phyloP scores from a whole-genome alignment of 2,113 vertebrate genomes.

The Urocitellus parryii region DNA sequence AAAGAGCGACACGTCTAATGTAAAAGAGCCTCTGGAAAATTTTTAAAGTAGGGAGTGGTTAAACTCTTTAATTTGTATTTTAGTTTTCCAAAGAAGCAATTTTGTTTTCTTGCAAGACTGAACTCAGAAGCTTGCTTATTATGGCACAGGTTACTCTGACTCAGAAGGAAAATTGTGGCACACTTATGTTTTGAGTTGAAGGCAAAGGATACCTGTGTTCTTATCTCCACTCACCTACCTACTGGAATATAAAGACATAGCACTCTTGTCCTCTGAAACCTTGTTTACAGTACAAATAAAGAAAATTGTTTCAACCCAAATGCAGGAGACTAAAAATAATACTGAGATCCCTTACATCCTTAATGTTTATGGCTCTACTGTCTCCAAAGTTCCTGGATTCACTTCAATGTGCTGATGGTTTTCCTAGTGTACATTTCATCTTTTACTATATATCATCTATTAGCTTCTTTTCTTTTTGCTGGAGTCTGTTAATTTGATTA shows the following conservation, averaged over 20 bases:
- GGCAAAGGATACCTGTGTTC: neutral
- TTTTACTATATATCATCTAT: neutral
- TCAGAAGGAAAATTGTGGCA: neutral
- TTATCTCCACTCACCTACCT: neutral
- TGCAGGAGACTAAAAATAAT: neutral
- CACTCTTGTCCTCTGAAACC: neutral
- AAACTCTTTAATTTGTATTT: neutral
- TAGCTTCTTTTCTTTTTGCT: neutral
- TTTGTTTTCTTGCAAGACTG: neutral
- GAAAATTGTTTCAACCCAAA: neutral
- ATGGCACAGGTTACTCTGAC: neutral
- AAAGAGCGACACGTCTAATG: neutral
- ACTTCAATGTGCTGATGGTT: neutral
- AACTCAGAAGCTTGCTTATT: neutral
- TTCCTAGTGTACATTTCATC: neutral
- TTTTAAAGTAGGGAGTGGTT: neutral
- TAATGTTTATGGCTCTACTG: neutral
- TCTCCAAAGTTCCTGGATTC: neutral
- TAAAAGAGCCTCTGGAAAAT: neutral
- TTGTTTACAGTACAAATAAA: neutral
- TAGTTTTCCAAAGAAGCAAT: neutral
- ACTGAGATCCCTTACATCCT: neutral
- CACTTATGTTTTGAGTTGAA: neutral
- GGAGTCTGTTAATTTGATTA: neutral
- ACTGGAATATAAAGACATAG: neutral